Base-by-base conservation (phyloP, 1,140 invertebrate genomes). In the Tyrophagus putrescentiae region DNA sequence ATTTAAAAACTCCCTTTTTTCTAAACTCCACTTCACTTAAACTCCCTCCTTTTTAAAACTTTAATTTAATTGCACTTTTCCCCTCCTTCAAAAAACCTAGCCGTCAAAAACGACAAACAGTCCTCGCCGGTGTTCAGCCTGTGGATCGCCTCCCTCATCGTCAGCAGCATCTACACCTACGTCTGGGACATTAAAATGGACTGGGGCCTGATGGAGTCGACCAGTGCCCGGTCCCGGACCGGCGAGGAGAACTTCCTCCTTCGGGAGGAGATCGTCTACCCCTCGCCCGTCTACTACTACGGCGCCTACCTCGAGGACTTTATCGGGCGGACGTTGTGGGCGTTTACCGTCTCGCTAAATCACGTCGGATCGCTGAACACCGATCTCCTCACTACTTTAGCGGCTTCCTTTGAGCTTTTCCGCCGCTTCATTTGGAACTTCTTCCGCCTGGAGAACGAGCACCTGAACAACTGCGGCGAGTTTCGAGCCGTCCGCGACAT, bases 371-470 rank as follows among this genome's bases (percentile, higher is more conserved):
- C 82, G 42, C 76, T 92, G 25, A 80, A 84, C 63, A 74, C 76
- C 3, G 92, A 98, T 69, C 78, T 92, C 11, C 85, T 98, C 79
- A 80, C 82, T 2, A 88, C 89, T 3, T 78, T 97, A 60, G 74
- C 93, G 7, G 85, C 92, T 1, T 85, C 88, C 3, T 72, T 97
- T 0, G 95, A 99, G 81, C 89, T 98, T 7, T 89, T 95, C 70
- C n/a, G 91, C 67, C 78, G 94, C 60, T 99, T 99, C 75, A 82
- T 99, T 34, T 99, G 96, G 96, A 99, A 99, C 73, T 99, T 94
- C 72, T 98, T 98, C 76, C 93, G 96, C 0, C 72, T 99, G 64
- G 96, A 99, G 75, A 99, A 99, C 75, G 96, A 99, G 70, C 96
- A 99, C 67, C 76, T 99, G 5, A 99, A 99, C 75, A 99, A 99